Evolutionary conservation across 64 coral and sea anemone genomes (phyloP).

Genomic region (Montipora capricornis): DNA sequence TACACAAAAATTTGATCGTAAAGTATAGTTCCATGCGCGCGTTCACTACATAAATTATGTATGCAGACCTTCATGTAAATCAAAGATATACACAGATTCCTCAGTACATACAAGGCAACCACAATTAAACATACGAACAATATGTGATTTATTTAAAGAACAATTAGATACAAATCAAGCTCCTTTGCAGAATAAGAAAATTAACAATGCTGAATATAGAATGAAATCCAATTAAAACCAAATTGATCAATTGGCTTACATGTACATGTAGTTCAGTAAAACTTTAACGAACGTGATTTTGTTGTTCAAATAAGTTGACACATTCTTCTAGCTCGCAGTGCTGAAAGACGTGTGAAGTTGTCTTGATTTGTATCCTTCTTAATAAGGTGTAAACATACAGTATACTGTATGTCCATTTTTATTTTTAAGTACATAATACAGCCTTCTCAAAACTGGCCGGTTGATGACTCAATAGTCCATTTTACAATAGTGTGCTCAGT

Average conservation of each 20-base stretch:
- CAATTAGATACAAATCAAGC: background rate
- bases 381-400: no score
- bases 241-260: constrained; percentile 5
- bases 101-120: constrained; percentile 15
- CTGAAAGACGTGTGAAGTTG: background rate
- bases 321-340: background rate
- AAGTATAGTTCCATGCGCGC: background rate
- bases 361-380: no score
- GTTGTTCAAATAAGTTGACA: background rate
- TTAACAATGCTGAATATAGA: background rate
- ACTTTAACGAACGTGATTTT: background rate
- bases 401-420: no score
- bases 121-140: background rate
- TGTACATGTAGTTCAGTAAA: background rate
- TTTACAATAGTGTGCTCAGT: no score
- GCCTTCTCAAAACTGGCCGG: no score
- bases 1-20: background rate
- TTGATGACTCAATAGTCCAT: no score
- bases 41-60: constrained; percentile 41
- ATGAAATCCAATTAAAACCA: background rate
- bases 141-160: background rate
- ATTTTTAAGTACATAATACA: no score
- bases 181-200: background rate
- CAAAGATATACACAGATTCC: constrained; percentile 10
- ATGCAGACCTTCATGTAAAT: constrained; percentile 28